Base-by-base conservation (phyloP, 1,140 invertebrate species). In the Magallana ariakensis region DNA sequence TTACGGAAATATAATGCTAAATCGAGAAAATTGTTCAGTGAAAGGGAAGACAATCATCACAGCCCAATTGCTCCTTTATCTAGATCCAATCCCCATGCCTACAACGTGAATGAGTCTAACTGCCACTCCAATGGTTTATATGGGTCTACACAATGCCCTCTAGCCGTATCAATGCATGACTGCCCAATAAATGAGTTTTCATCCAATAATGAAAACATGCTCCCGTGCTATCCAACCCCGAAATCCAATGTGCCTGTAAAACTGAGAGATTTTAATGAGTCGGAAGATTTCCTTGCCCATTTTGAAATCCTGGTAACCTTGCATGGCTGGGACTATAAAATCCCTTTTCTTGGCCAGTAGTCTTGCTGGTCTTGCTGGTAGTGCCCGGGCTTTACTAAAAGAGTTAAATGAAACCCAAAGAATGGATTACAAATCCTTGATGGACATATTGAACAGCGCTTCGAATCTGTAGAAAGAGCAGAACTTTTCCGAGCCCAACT, bases 321-420 rank as follows among this genome's bases (percentile, higher is more conserved):
- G 16, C 80, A 86, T 53, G 55, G 54, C 15, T 86, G 80, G 80
- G 75, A 26, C 53, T 82, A 82, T 33, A 33, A 82, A 86, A 62
- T 86, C 85, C 22, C 26, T 86, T 13, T 82, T 82, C 58, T 60
- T 86, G 22, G 85, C 85, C n/a, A 60, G 75, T 55, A 85, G 62
- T 55, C 54, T 87, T 13, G 54, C 60, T 13, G 57, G 62, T 55
- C 54, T 87, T 13, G 54, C 60, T 13, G 57, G 80, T n/a, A 55
- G 13, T 54, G 86, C 86, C 26, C 15, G 86, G 15, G 57, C 57
- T 83, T 7, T 87, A 5, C 54, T 87, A 10, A 87, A 1, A 11
- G 86, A 87, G 56, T 60, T 83, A 83, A 70, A 54, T 57, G 19
- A 46, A 15, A 55, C 33, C 11, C 33, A 83, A 66, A 83, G 81